Percentiles rank a stretch among this genome's conserved stretches.
Conservation (phyloP, 64 coral and sea anemone genomes). For the Dendrophyllia cribrosa region DNA sequence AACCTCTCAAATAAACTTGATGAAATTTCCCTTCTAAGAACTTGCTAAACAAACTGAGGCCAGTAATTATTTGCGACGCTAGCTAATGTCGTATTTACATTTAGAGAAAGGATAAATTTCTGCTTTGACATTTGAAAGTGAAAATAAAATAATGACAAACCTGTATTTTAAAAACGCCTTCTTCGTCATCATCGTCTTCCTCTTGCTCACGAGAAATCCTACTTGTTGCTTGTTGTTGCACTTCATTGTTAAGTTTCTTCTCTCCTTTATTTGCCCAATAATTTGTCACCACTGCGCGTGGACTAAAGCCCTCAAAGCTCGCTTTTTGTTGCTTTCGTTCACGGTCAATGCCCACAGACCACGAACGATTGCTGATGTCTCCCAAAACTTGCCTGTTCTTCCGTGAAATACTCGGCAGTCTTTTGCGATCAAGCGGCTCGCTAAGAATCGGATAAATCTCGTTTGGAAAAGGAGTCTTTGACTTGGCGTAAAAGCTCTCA, state of each 20-base stretch:
- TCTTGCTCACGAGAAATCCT: background rate
- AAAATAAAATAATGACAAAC: background rate
- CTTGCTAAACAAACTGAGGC: background rate
- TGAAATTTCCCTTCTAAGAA: background rate
- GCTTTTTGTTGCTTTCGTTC: background rate
- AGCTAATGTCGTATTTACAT: too few species aligned
- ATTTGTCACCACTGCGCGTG: background rate
- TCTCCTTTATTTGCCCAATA: background rate
- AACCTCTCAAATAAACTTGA: background rate
- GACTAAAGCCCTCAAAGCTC: background rate
- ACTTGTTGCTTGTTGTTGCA: background rate
- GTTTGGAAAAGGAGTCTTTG: conserved; percentile 9
- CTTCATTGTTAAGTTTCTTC: conserved; percentile 5
- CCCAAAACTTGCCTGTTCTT: conserved; percentile 15
- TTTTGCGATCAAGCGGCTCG: conserved; percentile 13
- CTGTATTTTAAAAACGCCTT: conserved; percentile 35
- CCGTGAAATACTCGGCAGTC: background rate
- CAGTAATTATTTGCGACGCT: too few species aligned
- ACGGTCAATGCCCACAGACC: background rate
- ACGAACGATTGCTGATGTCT: background rate
- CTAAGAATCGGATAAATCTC: background rate
- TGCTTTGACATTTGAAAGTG: background rate
- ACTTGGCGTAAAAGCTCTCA: conserved; percentile 25
- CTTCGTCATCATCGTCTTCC: conserved; percentile 18
- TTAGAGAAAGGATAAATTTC: background rate